Base-by-base conservation (phyloP, 2,888 invertebrate species). In the Callinectes sapidus region DNA sequence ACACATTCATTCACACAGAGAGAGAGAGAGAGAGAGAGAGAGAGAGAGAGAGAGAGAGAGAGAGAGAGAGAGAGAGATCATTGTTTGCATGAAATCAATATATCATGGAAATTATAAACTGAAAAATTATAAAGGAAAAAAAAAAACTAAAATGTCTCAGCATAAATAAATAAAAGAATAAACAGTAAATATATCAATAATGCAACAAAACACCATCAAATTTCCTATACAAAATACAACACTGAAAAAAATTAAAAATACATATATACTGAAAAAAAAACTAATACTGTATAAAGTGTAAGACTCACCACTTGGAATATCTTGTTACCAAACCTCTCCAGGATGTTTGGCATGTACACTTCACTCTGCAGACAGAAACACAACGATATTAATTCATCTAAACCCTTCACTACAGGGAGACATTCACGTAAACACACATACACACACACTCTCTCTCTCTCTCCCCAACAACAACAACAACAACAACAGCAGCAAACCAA, bases 271-370 rank as follows among this genome's bases (percentile, higher is more conserved):
- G 39, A 39, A 39, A 39, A 39, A 39, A 39, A 39, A 39, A 39
- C 5, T 3, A 16, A n/a, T 6, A 87, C 42, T 87, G 87, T 18
- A 16, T 0, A 13, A 61, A 61, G 0, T 2, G 61, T 18, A 48
- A n/a, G 8, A 92, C 94, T 92, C 77, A 94, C 93, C 86, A 93
- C 92, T 92, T 94, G 92, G 18, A 92, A 90, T 55, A 94, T 91
- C 16, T 93, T 92, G 91, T 94, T 93, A 5, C 94, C 91, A 8
- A 92, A 86, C 86, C 91, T 92, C 81, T 94, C 94, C 61, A 93
- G 71, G 10, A 87, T 61, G 89, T 93, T 94, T 61, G 93, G 90
- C n/a, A 87, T 16, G 66, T 94, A 94, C 23, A 89, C 77, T 13
- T 48, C 23, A 35, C 85, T 90, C 94, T 94, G 94, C 0, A 92